Percentiles rank a stretch among this genome's conserved stretches.
These are phyloP conservation scores for Parazoanthus darwini DNA, from an alignment of 92 coral and sea anemone species.

Conservation along the genomic window DNA sequence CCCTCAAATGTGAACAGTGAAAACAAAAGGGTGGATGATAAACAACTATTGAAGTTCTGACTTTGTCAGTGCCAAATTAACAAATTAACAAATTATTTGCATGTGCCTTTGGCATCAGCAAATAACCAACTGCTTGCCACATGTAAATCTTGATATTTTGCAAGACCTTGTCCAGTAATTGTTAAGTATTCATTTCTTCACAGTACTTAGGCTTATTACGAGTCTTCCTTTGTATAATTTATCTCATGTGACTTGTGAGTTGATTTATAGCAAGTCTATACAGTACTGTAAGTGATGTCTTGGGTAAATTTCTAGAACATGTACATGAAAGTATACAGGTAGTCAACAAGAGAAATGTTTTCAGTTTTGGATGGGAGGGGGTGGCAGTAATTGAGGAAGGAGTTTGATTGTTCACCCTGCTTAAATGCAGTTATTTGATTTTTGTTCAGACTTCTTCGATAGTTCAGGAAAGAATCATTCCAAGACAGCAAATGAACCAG, in stretches of 20 bases:
- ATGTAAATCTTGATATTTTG: no score
- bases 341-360: no score
- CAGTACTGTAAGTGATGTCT: neutral
- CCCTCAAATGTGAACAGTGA: no score
- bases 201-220: neutral
- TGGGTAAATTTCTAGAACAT: neutral
- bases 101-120: no score
- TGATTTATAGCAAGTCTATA: neutral
- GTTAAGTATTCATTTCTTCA: neutral
- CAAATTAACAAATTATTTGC: no score
- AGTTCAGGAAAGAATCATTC: constrained; percentile 44
- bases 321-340: no score
- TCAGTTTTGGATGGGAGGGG: neutral
- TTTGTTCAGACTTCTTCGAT: constrained; percentile 80
- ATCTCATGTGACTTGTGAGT: neutral
- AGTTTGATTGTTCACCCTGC: neutral
- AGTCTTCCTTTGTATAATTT: neutral
- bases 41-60: no score
- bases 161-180: no score
- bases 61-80: no score
- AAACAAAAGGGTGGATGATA: no score
- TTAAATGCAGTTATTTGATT: neutral
- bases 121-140: no score
- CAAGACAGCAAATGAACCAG: constrained; percentile 35
- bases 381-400: neutral